phyloP scores from a whole-genome alignment of 2,113 vertebrate genomes.

The Budorcas taxicolor region DNA sequence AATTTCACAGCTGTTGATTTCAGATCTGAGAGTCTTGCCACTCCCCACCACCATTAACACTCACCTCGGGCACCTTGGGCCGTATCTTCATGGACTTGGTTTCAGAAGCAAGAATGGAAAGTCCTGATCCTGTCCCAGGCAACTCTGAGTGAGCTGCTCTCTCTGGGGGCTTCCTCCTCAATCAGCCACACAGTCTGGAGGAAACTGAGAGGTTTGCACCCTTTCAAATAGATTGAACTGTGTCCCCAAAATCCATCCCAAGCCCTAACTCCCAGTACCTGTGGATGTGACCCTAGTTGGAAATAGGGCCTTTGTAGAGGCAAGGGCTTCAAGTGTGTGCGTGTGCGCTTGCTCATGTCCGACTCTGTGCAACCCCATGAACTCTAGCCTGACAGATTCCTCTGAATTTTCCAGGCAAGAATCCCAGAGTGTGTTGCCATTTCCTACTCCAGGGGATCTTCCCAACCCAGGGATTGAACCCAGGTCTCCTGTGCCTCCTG shows the following conservation, averaged over 20 bases:
- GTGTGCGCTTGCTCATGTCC: accelerated
- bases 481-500: neutral
- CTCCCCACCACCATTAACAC: neutral
- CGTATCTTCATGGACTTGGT: accelerated
- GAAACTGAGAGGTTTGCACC: neutral
- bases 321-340: neutral
- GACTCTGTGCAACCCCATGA: accelerated
- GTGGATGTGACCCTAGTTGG: neutral
- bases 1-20: neutral
- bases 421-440: neutral
- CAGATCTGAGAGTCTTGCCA: neutral
- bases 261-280: neutral
- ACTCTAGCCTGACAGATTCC: neutral
- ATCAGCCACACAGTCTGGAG: accelerated
- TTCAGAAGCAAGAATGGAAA: neutral
- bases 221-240: neutral
- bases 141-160: accelerated
- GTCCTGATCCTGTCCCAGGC: accelerated
- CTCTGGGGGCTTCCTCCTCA: too few relatives aligned
- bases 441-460: neutral
- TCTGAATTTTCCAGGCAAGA: neutral
- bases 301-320: neutral
- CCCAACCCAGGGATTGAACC: neutral
- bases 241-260: accelerated
- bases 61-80: accelerated